Evolutionary conservation across 2,113 vertebrate species (phyloP).

Genomic region (Pagrus major): DNA sequence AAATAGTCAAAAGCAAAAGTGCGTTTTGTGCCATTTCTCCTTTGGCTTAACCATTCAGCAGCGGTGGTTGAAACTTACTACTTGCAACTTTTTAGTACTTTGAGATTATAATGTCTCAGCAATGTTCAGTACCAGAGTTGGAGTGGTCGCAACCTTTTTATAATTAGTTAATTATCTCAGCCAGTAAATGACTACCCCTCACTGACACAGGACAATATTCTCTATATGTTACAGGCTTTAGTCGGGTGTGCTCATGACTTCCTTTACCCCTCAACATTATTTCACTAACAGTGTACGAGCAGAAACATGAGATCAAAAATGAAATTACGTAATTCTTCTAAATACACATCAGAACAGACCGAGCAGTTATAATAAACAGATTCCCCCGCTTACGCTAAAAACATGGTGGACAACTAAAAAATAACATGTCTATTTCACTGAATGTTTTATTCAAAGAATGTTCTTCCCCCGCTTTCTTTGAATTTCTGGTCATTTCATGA

Average conservation of each 20-base stretch:
- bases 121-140: not conserved
- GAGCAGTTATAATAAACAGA: not conserved
- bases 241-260: not conserved
- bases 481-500: conserved; percentile 28
- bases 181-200: not conserved
- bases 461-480: not conserved
- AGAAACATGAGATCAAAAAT: not conserved
- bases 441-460: conserved; percentile 31
- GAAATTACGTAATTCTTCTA: conserved; percentile 2
- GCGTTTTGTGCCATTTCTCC: not conserved
- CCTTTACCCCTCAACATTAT: not conserved
- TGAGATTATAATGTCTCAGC: not conserved
- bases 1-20: not conserved
- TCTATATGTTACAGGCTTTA: not conserved
- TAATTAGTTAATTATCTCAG: not conserved
- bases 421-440: not conserved
- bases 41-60: not conserved
- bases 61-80: not conserved
- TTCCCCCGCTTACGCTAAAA: not conserved
- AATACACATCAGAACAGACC: not conserved
- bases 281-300: not conserved
- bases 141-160: not conserved
- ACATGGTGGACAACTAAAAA: not conserved
- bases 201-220: not conserved
- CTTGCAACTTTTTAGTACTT: not conserved